These are phyloP conservation scores for Saturnia pavonia DNA, from an alignment of 2,888 invertebrate genomes.

Conservation along the genomic window DNA sequence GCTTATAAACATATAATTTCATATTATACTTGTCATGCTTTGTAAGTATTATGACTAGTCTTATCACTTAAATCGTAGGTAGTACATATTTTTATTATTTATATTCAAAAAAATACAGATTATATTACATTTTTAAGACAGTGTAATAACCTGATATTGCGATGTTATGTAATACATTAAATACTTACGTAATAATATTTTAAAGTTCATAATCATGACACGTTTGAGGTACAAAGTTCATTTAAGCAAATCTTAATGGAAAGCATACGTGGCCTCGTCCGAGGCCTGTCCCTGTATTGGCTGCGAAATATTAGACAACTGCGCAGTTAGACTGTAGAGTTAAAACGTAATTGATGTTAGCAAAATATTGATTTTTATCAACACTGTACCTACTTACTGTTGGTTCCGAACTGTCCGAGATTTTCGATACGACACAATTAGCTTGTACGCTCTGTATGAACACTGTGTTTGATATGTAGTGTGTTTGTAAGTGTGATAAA, in stretches of 20 bases:
- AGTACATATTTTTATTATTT: background rate
- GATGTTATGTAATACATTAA: background rate
- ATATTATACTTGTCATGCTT: background rate
- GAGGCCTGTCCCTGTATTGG: constrained; percentile 33
- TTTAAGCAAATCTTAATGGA: constrained; percentile 37
- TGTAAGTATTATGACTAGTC: background rate
- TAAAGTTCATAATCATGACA: background rate
- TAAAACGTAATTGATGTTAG: constrained; percentile 41
- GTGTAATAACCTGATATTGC: background rate
- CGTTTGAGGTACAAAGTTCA: background rate
- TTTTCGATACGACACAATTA: background rate
- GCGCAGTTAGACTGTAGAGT: constrained; percentile 47
- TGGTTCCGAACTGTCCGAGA: background rate
- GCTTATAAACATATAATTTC: background rate
- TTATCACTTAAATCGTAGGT: background rate
- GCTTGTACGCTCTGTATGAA: background rate
- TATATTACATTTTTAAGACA: background rate
- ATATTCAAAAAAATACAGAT: background rate
- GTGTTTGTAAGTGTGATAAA: background rate
- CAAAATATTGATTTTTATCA: constrained; percentile 38
- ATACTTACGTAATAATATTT: background rate
- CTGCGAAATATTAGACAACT: constrained; percentile 44
- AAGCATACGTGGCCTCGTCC: constrained; percentile 41
- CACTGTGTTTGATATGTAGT: background rate
- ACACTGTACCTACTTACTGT: no score